Evolutionary conservation across 2,888 invertebrate genomes (phyloP).

Genomic region (Phragmatobia fuliginosa): DNA sequence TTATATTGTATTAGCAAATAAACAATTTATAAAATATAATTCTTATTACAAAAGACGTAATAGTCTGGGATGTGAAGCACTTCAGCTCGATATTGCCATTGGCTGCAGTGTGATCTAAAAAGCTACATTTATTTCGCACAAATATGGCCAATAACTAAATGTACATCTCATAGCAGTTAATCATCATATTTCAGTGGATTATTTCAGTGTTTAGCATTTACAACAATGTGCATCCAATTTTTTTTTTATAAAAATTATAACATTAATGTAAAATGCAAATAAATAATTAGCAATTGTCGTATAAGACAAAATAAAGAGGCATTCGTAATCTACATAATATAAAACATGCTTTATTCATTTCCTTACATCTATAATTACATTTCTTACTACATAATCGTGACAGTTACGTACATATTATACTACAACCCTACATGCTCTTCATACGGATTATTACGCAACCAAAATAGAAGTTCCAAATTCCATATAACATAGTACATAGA

Average conservation of each 20-base stretch:
- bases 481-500: constrained; percentile 41
- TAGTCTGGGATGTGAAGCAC: constrained; percentile 74
- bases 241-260: constrained; percentile 81
- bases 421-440: constrained; percentile 76
- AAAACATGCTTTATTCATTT: constrained; percentile 84
- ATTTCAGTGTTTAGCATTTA: constrained; percentile 74
- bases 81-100: constrained; percentile 56
- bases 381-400: constrained; percentile 74
- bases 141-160: constrained; percentile 24
- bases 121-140: constrained; percentile 36
- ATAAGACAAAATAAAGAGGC: constrained; percentile 78
- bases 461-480: constrained; percentile 46
- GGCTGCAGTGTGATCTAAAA: constrained; percentile 57
- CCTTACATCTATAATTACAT: constrained; percentile 83
- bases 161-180: constrained; percentile 7
- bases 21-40: constrained; percentile 86
- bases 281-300: constrained; percentile 83
- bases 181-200: constrained; percentile 54
- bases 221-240: constrained; percentile 75
- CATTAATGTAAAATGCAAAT: constrained; percentile 84
- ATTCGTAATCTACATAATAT: constrained; percentile 83
- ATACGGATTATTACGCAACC: constrained; percentile 61
- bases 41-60: constrained; percentile 80
- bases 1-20: constrained; percentile 89
- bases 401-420: constrained; percentile 69